Conservation (phyloP, 2,113 vertebrate species). For the Dipodomys stephensi region DNA sequence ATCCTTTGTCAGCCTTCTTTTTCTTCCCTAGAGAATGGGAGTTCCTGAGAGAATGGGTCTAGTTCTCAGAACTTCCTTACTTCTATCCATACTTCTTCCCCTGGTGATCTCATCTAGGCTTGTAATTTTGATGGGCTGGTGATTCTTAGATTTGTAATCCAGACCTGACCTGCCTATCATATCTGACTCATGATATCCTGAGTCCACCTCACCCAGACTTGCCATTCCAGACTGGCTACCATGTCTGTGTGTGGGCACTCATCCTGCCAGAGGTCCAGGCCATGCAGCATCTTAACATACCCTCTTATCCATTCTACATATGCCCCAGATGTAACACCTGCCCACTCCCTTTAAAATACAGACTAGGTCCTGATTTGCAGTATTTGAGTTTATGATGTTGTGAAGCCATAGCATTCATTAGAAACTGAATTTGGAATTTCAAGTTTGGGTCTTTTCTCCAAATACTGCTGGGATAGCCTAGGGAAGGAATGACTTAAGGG, state of each 20-base stretch:
- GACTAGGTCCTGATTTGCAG: neutral
- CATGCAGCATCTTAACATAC: fast-evolving
- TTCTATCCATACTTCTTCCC: neutral
- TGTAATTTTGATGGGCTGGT: neutral
- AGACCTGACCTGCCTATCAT: neutral
- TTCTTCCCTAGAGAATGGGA: neutral
- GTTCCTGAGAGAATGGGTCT: neutral
- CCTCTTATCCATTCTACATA: neutral
- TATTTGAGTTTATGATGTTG: neutral
- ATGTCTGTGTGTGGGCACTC: too few relatives aligned
- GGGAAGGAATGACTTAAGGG: neutral
- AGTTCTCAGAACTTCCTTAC: neutral
- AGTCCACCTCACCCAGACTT: neutral
- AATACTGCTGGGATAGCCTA: neutral
- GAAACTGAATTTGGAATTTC: neutral
- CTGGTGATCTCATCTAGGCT: neutral
- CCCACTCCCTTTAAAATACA: neutral
- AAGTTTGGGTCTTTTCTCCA: neutral
- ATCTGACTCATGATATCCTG: neutral
- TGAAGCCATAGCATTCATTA: neutral
- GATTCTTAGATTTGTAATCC: neutral
- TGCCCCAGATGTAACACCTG: neutral
- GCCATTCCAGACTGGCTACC: neutral
- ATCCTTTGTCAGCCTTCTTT: neutral
- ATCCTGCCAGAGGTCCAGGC: too few relatives aligned